phyloP scores from a whole-genome alignment of 2,888 invertebrate species.

The Alsophila aescularia region DNA sequence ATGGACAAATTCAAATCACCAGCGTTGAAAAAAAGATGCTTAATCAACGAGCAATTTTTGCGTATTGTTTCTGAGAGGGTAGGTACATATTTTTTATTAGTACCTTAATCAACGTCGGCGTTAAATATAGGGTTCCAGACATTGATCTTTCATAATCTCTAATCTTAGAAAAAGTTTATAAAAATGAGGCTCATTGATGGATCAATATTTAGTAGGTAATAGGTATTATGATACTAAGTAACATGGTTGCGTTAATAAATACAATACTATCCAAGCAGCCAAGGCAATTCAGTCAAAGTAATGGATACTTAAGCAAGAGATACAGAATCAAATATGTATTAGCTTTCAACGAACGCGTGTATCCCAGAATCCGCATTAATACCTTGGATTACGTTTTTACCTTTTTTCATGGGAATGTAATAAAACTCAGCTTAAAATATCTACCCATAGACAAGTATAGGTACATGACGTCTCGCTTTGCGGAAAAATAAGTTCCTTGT shows the following conservation, averaged over 20 bases:
- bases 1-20: slow-evolving; percentile 1
- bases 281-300: slow-evolving; percentile 32
- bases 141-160: no score
- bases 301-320: slow-evolving; percentile 28
- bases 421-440: slow-evolving; percentile 83
- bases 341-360: slow-evolving; percentile 55
- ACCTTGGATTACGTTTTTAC: slow-evolving; percentile 77
- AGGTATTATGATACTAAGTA: no score
- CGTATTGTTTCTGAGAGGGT: no score
- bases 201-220: no score
- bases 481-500: slow-evolving; percentile 51
- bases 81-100: no score
- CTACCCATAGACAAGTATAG: slow-evolving; percentile 51
- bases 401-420: slow-evolving; percentile 80
- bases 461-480: slow-evolving; percentile 48
- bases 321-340: slow-evolving; percentile 43
- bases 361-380: slow-evolving; percentile 68
- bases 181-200: no score
- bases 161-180: no score
- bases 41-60: no score
- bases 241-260: slow-evolving; percentile 20
- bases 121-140: no score
- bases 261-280: slow-evolving; percentile 18
- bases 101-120: no score
- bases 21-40: neutral